Evolutionary conservation across 2,113 vertebrate genomes (phyloP), one percentile per base, ranked within the genome.

Genomic region (Pluvianellus socialis): DNA sequence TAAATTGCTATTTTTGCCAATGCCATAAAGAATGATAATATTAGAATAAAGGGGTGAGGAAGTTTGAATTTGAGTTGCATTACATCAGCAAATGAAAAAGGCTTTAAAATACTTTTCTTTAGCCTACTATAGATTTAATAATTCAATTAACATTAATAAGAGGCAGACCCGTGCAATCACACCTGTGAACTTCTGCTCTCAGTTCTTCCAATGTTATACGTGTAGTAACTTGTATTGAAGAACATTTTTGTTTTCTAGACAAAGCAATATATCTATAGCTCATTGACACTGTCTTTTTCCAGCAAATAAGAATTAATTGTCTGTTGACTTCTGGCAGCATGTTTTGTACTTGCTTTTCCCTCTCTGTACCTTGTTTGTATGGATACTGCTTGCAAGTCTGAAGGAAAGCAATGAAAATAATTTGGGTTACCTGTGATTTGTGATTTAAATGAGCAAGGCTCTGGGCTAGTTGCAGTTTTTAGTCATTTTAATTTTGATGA

Each of bases 401-500:
- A 67, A 61, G 30, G 21, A 67, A 52, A 26, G 14, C 20, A 42
- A 35, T 23, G 30, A 35, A 44, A 70, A 6, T 35, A 55, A 67
- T 16, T 24, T 70, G 42, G 83, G 27, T 92, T 94, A 35, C n/a
- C 79, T 83, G 66, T 38, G 56, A 23, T 94, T 96, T 88, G 16
- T 65, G 81, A 50, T 45, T 38, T 73, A 91, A 83, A 61, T 65
- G 61, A 92, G 53, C 83, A 28, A 86, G 66, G 53, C 88, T 77
- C 61, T 77, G 28, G 50, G 50, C 7, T 68, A 59, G 32, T 68
- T 85, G 63, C 89, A 86, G 56, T 42, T 92, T 95, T 88, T 74
- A 82, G 76, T 92, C 28, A 90, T 83, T 96, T 94, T 77, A 73
- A 86, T 82, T 96, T 96, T 18, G 20, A 80, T 53, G 49, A 56